Conservation (phyloP, 2,113 vertebrate species). For the Octodon degus region DNA sequence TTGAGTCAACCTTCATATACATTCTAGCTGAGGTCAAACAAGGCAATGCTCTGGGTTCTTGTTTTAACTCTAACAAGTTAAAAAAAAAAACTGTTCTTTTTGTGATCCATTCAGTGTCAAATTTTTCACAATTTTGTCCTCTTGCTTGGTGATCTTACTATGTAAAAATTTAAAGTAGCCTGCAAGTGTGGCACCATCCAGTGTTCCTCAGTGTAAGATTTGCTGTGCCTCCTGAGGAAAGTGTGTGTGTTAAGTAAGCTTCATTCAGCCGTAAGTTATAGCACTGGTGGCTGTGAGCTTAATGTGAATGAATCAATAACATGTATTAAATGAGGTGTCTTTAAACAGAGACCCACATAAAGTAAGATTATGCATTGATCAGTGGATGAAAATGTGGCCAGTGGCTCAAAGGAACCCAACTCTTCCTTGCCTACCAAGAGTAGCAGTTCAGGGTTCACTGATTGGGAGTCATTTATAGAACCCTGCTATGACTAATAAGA, state of each 20-base stretch:
- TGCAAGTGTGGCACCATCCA: not conserved
- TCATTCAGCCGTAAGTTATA: not conserved
- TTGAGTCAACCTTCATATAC: not conserved
- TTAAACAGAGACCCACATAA: slow-evolving; percentile 11
- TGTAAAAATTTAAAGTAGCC: not conserved
- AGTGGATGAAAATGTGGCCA: not conserved
- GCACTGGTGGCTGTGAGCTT: not conserved
- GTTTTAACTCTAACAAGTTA: not conserved
- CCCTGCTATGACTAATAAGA: not conserved
- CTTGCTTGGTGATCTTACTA: not conserved
- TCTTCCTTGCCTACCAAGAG: not conserved
- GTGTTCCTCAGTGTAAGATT: not conserved
- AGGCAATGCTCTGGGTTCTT: not conserved
- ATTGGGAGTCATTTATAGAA: not conserved
- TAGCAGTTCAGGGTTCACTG: not conserved
- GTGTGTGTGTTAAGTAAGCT: not conserved
- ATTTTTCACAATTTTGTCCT: not conserved
- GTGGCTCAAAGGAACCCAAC: not conserved
- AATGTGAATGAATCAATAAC: not conserved
- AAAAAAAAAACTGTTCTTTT: not conserved
- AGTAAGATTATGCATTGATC: not conserved
- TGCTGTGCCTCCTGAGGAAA: not conserved
- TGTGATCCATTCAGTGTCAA: not conserved
- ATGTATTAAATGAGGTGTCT: not conserved
- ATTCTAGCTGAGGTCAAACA: not conserved